These are phyloP conservation scores for Nyctalus aviator DNA, from an alignment of 2,797 vertebrate species.

Conservation along the genomic window DNA sequence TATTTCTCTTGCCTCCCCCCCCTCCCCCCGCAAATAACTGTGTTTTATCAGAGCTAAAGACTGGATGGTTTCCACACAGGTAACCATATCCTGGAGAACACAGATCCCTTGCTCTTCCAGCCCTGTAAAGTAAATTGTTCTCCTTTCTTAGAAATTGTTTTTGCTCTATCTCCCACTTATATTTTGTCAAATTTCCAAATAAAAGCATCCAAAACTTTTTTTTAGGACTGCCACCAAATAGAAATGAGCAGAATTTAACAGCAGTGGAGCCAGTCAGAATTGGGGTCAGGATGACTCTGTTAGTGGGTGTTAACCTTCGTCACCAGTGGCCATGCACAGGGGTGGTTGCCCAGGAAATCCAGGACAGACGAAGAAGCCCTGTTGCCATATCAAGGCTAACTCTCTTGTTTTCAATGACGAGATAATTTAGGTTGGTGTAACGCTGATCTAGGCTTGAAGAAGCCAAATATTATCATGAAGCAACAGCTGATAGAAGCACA, in stretches of 20 bases:
- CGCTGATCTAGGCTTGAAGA: neutral
- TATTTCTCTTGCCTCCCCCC: neutral
- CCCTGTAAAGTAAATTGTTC: neutral
- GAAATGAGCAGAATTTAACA: neutral
- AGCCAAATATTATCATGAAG: neutral
- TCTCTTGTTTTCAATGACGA: neutral
- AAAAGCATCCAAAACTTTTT: neutral
- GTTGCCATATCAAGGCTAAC: neutral
- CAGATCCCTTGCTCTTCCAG: neutral
- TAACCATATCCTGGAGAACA: neutral
- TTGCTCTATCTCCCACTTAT: neutral
- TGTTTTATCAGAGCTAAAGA: slow-evolving; percentile 13
- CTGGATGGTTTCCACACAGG: neutral
- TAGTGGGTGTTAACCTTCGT: neutral
- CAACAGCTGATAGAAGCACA: neutral
- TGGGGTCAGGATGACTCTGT: neutral
- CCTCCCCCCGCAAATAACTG: neutral
- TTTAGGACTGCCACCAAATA: neutral
- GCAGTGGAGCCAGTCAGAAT: neutral
- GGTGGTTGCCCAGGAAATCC: neutral
- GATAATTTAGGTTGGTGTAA: neutral
- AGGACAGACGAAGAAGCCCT: neutral
- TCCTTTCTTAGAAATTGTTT: slow-evolving; percentile 22
- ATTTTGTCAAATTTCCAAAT: slow-evolving; percentile 42
- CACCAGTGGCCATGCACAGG: neutral